These are phyloP conservation scores for Tachina grossa DNA, from an alignment of 2,888 invertebrate genomes.

Conservation along the genomic window DNA sequence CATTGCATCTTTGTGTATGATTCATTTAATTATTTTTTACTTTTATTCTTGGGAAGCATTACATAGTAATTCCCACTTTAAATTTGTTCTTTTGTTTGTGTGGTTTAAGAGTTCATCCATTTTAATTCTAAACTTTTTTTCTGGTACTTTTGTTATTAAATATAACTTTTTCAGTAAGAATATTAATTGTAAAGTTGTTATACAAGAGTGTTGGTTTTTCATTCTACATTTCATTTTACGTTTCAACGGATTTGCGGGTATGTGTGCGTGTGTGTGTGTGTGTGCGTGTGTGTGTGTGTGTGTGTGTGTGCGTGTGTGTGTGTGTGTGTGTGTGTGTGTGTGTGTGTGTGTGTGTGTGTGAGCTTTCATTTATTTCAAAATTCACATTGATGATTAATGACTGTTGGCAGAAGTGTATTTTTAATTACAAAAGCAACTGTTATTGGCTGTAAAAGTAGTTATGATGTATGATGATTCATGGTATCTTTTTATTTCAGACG, in stretches of 20 bases:
- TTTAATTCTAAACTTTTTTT: constrained; percentile 11
- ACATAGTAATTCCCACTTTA: neutral
- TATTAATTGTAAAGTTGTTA: constrained; percentile 53
- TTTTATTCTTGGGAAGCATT: neutral
- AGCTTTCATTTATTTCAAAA: constrained; percentile 15
- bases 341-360: too few relatives aligned
- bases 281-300: too few relatives aligned
- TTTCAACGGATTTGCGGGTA: constrained; percentile 34
- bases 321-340: too few relatives aligned
- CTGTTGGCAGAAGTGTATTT: neutral
- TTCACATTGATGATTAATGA: constrained; percentile 19
- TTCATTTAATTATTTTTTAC: neutral
- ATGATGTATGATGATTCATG: too few relatives aligned
- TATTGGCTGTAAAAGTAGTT: too few relatives aligned
- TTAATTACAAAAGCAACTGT: too few relatives aligned
- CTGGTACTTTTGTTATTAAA: constrained; percentile 1
- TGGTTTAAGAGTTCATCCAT: constrained; percentile 44
- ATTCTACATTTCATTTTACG: constrained; percentile 14
- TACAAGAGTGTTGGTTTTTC: constrained; percentile 17
- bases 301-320: too few relatives aligned
- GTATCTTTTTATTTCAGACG: too few relatives aligned
- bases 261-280: too few relatives aligned
- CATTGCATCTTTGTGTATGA: neutral
- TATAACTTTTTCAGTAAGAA: constrained; percentile 42
- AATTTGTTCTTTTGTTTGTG: constrained; percentile 25